Evolutionary conservation across 2,888 invertebrate genomes (phyloP), one percentile per base, ranked within the genome.

Genomic region (Ectemnius lituratus): DNA sequence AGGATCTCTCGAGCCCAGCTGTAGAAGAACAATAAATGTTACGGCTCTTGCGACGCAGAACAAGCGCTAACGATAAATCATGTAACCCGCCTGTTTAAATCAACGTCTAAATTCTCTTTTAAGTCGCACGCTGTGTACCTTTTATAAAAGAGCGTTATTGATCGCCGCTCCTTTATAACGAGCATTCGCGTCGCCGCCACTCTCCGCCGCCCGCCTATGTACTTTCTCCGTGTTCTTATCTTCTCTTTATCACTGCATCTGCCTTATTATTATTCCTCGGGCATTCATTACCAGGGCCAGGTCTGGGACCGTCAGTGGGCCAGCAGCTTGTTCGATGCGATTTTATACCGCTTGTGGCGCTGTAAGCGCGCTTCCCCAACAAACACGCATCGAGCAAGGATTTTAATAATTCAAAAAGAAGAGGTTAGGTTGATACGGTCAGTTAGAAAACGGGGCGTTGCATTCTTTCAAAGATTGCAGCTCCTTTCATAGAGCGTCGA

Each of bases 51-150:
- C 75, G 67, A 74, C 66, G 74, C 76, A 65, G 70, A 67, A 72
- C 63, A 71, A 62, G 65, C 76, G 68, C 59, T 70, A 65, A 64
- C 78, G 68, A 76, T 78, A 72, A 78, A 76, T 76, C 76, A 69
- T 71, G 73, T 73, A 74, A 74, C 62, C 73, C 68, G 63, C 62
- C 73, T 72, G 74, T 67, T 76, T 78, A 76, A 78, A 78, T 78
- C 78, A 78, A 78, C 68, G 78, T 78, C 76, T 76, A 78, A 78
- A 78, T 76, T 76, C 76, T 78, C 78, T 76, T 78, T 76, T 76
- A 78, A 78, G 78, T 78, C 78, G 63, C 78, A 74, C 78, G 76
- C 71, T 72, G 78, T 73, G 37, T 37, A 69, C 78, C 62, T 74
- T 76, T 78, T 74, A 76, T 69, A 78, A 76, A 74, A 74, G 73